Conservation (phyloP, 1,140 invertebrate genomes). For the Odontomachus brunneus region DNA sequence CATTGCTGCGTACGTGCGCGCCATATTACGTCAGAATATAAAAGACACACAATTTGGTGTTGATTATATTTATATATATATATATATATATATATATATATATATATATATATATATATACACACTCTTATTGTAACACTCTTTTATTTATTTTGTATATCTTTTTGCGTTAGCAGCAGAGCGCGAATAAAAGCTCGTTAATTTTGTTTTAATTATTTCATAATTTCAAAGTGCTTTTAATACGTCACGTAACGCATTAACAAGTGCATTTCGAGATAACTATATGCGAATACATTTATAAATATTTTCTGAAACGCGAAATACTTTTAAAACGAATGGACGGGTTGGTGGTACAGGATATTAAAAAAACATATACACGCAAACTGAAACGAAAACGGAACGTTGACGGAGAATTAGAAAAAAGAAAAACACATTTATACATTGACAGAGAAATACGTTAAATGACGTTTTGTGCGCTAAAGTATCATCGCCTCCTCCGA, state of each 20-base stretch:
- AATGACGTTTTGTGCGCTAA: background rate
- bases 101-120: too few relatives aligned
- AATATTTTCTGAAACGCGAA: constrained; percentile 35
- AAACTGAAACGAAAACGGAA: background rate
- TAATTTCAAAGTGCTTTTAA: constrained; percentile 43
- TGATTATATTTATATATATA: too few relatives aligned
- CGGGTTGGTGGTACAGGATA: background rate
- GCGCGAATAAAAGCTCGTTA: constrained; percentile 18
- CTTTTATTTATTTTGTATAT: constrained; percentile 10
- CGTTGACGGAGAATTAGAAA: too few relatives aligned
- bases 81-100: too few relatives aligned
- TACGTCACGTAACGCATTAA: constrained; percentile 27
- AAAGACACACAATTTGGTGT: background rate
- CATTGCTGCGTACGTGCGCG: background rate
- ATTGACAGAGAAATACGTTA: background rate
- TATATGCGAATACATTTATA: constrained; percentile 7
- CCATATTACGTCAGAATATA: background rate
- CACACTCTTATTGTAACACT: background rate
- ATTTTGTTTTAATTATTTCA: constrained; percentile 42
- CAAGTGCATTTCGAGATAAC: constrained; percentile 38
- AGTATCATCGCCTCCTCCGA: constrained; percentile 4
- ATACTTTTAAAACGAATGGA: constrained; percentile 18
- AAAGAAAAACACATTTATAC: background rate
- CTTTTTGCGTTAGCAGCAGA: background rate
- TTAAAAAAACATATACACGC: background rate